phyloP scores from a whole-genome alignment of 1,140 invertebrate species.

The Probaryconus sp. region DNA sequence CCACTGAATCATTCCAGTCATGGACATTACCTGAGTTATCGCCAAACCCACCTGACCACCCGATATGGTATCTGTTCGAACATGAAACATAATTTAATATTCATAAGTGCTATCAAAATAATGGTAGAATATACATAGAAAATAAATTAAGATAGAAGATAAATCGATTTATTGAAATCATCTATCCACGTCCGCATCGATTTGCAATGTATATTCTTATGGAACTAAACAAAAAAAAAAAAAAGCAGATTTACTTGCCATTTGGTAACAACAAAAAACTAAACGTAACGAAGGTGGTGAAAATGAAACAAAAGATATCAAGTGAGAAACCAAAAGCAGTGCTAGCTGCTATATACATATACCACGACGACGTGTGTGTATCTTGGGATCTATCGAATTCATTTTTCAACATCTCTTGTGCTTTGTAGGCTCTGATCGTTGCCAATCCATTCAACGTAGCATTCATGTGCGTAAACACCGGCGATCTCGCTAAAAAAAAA shows the following conservation, averaged over 20 bases:
- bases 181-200: no score
- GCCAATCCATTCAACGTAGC: constrained; percentile 92
- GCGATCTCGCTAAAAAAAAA: constrained; percentile 82
- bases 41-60: constrained; percentile 81
- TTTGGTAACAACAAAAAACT: constrained; percentile 79
- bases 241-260: constrained; percentile 64
- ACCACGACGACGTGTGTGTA: constrained; percentile 83
- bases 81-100: not conserved
- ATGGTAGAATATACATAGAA: constrained; percentile 7
- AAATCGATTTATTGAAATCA: no score
- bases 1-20: constrained; percentile 85
- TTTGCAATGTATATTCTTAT: no score
- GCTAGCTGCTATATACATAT: constrained; percentile 83
- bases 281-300: constrained; percentile 81
- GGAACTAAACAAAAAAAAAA: no score
- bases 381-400: constrained; percentile 86
- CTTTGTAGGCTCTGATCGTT: constrained; percentile 91
- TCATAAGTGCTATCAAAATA: no score
- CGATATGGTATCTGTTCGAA: constrained; percentile 61
- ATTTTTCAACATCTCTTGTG: constrained; percentile 86
- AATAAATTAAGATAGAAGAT: not conserved
- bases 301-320: constrained; percentile 86
- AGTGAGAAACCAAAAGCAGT: constrained; percentile 85
- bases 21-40: constrained; percentile 79
- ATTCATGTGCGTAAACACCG: constrained; percentile 92